Percentiles rank a stretch among this genome's conserved stretches.
Conservation (phyloP, 1,140 invertebrate species). For the Galleria mellonella region DNA sequence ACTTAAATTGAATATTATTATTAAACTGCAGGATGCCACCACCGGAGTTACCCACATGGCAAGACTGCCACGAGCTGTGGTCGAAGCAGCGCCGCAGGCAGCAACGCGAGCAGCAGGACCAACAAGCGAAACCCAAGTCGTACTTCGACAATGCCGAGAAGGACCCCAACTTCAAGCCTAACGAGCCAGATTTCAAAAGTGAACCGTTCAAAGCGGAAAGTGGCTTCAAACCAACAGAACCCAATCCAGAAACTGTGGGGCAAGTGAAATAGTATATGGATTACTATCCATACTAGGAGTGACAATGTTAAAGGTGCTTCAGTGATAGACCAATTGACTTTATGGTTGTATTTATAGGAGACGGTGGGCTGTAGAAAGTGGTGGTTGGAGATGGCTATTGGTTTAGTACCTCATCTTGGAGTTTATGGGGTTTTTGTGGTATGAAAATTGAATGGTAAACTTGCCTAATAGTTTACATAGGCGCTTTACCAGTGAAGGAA, state of each 20-base stretch:
- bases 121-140: slow-evolving; percentile 52
- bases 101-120: slow-evolving; percentile 86
- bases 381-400: slow-evolving; percentile 2
- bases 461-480: too few species aligned
- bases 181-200: slow-evolving; percentile 32
- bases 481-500: too few species aligned
- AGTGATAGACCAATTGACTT: slow-evolving; percentile 10
- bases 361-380: slow-evolving; percentile 3
- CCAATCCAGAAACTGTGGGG: slow-evolving; percentile 38
- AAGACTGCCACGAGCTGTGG: slow-evolving; percentile 99
- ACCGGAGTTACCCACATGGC: slow-evolving; percentile 92
- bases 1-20: background rate
- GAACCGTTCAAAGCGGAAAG: slow-evolving; percentile 36
- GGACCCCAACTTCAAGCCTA: slow-evolving; percentile 11
- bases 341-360: slow-evolving; percentile 17
- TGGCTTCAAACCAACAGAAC: slow-evolving; percentile 38
- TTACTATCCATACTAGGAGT: slow-evolving; percentile 32
- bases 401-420: too few species aligned
- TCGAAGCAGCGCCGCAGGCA: slow-evolving; percentile 93
- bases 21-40: slow-evolving; percentile 82
- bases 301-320: slow-evolving; percentile 15
- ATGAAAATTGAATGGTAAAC: too few species aligned
- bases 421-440: too few species aligned
- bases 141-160: slow-evolving; percentile 36
- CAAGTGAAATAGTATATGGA: slow-evolving; percentile 62